phyloP scores from a whole-genome alignment of 1,140 invertebrate genomes.

The Listronotus bonariensis region DNA sequence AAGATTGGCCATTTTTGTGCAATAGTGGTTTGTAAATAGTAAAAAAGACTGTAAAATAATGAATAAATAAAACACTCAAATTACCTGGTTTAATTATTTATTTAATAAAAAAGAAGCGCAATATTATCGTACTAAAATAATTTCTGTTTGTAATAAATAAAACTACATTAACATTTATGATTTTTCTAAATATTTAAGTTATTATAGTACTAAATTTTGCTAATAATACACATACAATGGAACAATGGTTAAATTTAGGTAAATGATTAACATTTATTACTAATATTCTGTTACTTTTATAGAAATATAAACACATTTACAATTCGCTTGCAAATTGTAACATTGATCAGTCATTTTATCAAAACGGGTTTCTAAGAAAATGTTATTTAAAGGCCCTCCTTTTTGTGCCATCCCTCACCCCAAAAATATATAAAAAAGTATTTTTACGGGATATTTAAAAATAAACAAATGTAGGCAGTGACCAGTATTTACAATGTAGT shows the following conservation, averaged over 20 bases:
- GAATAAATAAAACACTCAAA: not conserved
- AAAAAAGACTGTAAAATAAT: not conserved
- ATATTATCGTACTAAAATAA: conserved; percentile 25
- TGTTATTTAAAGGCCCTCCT: too few relatives aligned
- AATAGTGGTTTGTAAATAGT: conserved; percentile 7
- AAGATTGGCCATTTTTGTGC: conserved; percentile 2
- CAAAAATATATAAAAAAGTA: too few relatives aligned
- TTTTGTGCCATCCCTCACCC: too few relatives aligned
- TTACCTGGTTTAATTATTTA: conserved; percentile 9
- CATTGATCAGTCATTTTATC: conserved; percentile 33
- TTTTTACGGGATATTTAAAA: too few relatives aligned
- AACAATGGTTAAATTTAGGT: conserved; percentile 8
- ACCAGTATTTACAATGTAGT: too few relatives aligned
- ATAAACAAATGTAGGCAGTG: too few relatives aligned
- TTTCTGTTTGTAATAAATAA: conserved; percentile 13
- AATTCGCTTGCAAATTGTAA: conserved; percentile 26
- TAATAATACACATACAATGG: not conserved
- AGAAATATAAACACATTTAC: conserved; percentile 24
- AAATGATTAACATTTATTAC: conserved; percentile 9
- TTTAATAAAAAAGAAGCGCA: conserved; percentile 26
- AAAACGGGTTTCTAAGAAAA: not conserved
- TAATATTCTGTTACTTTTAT: conserved; percentile 2
- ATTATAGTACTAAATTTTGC: not conserved
- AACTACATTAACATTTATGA: not conserved
- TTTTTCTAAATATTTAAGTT: not conserved